A percentile compares a stretch with the other conserved stretches of the same genome.
Evolutionary conservation across 2,888 invertebrate genomes (phyloP).

Genomic region (Buathra laborator): DNA sequence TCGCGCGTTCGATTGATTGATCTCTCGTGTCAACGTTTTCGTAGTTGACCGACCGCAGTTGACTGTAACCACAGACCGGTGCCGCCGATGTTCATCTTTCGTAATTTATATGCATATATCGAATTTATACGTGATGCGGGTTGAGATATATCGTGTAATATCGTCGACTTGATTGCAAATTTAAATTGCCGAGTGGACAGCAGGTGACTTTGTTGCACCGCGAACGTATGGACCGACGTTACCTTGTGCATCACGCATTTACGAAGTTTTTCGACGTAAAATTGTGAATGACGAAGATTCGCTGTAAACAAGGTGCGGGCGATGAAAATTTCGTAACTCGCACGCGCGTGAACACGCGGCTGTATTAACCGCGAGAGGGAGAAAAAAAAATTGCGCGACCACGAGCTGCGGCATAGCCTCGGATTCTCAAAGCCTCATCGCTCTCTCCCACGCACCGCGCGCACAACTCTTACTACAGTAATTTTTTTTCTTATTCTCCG

Average conservation of each 20-base stretch:
- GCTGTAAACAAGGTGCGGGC: conserved; percentile 10
- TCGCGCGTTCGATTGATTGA: conserved; percentile 53
- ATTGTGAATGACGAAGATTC: conserved; percentile 8
- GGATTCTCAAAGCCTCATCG: conserved; percentile 50
- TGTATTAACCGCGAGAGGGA: conserved; percentile 45
- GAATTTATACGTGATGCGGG: conserved; percentile 6
- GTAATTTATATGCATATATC: conserved; percentile 43
- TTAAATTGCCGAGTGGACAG: conserved; percentile 29
- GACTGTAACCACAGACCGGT: conserved; percentile 45
- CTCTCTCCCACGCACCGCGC: conserved; percentile 53
- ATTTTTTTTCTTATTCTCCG: conserved; percentile 24
- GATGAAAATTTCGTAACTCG: conserved; percentile 60
- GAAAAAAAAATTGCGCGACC: conserved; percentile 24
- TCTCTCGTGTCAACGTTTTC: conserved; percentile 57
- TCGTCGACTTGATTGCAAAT: conserved; percentile 44
- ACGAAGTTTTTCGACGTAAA: background rate
- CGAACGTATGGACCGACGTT: background rate
- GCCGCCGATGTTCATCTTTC: conserved; percentile 52
- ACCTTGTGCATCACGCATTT: background rate
- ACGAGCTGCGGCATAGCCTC: conserved; percentile 49
- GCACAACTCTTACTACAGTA: conserved; percentile 4
- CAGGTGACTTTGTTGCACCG: conserved; percentile 23
- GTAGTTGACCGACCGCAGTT: conserved; percentile 46
- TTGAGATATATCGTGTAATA: background rate
- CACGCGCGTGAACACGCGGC: conserved; percentile 28